Base-by-base conservation (phyloP, 2,113 vertebrate genomes). In the Lanius ludovicianus region DNA sequence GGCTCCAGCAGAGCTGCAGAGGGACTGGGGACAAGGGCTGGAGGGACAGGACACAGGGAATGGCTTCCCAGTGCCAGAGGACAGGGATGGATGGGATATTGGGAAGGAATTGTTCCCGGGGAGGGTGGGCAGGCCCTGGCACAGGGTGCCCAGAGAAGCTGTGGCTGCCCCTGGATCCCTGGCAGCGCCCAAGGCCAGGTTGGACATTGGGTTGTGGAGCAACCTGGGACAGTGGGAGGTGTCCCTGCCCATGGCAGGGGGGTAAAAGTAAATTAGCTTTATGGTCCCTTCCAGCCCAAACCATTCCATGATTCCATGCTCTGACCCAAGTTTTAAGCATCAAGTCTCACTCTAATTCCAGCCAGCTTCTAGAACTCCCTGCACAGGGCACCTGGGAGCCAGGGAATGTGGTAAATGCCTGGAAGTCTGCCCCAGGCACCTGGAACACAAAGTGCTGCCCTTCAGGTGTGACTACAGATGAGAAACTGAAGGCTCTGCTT, bases 151-250 rank as follows among this genome's bases (percentile, higher is more conserved):
- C 44, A 81, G 37, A 89, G 68, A 0, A 81, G 77, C 76, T 88
- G 76, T 5, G 76, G 76, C 52, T 57, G 50, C 27, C 15, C 37
- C 52, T 56, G 82, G 42, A 67, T 81, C 60, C 44, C 53, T 75
- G 69, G 53, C 0, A 60, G 28, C 53, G 46, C 0, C 28, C 46
- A 30, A 41, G 46, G n/a, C 13, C 68, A 67, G 77, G 52, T 0
- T 59, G 76, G 50, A 19, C 37, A 37, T 8, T 0, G 0, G 37
- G 42, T 21, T 4, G 42, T 42, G 52, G 46, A 82, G 37, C 23
- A n/a, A 0, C 46, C 53, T 53, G 46, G 52, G 23, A 7, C 0
- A 3, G 53, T 39, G 39, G 77, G 0, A 82, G 33, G 15, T 46
- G 62, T 39, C 52, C 28, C 53, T 74, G 69, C 15, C 15, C 9